A percentile compares a stretch with the other conserved stretches of the same genome.
Evolutionary conservation across 1,140 invertebrate genomes (phyloP).

Genomic region (Monomorium pharaonis): DNA sequence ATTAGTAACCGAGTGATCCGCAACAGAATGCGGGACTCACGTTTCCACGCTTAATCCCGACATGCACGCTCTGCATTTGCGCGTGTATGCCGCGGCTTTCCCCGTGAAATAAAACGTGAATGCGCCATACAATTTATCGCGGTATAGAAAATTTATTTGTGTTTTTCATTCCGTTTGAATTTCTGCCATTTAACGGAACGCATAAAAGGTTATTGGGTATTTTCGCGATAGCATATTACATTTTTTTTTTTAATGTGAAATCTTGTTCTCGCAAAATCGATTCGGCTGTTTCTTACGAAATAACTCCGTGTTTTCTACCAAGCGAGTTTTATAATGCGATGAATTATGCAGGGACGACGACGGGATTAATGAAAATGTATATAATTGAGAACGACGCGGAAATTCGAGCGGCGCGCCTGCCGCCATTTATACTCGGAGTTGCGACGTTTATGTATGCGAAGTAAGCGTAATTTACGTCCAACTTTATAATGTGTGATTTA

Average conservation of each 20-base stretch:
- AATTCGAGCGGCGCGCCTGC: background rate
- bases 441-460: constrained; percentile 8
- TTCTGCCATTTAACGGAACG: background rate
- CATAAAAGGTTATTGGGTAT: background rate
- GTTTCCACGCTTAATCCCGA: background rate
- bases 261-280: background rate
- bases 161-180: background rate
- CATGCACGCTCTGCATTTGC: background rate
- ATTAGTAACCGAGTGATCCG: constrained; percentile 44
- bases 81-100: background rate
- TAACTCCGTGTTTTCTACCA: background rate
- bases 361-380: background rate
- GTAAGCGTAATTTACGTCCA: constrained; percentile 4
- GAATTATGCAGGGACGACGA: constrained; percentile 1
- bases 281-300: background rate
- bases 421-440: background rate
- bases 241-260: background rate
- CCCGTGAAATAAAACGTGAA: background rate
- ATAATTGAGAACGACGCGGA: background rate
- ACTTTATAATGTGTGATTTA: constrained; percentile 41
- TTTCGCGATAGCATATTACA: background rate
- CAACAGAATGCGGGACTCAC: constrained; percentile 14
- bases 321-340: background rate
- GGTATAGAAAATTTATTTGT: background rate
- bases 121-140: background rate